These are phyloP conservation scores for Sycophila texana DNA, from an alignment of 2,888 invertebrate genomes.

Conservation along the genomic window DNA sequence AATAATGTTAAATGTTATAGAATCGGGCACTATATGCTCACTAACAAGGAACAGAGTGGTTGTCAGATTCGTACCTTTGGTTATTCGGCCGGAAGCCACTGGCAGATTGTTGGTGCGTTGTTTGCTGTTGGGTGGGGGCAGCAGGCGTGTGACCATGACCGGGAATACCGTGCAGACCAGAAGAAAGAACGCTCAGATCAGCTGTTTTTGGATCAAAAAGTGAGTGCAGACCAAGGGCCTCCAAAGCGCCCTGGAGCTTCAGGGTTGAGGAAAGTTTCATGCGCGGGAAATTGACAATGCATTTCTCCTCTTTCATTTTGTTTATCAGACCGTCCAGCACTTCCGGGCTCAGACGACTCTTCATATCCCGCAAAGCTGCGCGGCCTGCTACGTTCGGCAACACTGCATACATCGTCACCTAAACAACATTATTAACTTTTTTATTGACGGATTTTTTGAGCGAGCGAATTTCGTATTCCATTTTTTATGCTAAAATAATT, in stretches of 20 bases:
- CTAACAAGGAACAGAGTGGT: too few species aligned
- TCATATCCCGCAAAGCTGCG: slow-evolving; percentile 76
- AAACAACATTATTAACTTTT: slow-evolving; percentile 20
- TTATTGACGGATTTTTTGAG: too few species aligned
- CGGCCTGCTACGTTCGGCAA: slow-evolving; percentile 79
- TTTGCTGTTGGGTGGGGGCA: not conserved
- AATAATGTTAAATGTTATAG: too few species aligned
- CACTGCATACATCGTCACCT: slow-evolving; percentile 80
- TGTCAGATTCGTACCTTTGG: too few species aligned
- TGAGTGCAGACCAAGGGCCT: slow-evolving; percentile 79
- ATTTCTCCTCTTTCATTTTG: slow-evolving; percentile 75
- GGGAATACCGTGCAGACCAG: slow-evolving; percentile 1
- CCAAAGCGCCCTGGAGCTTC: slow-evolving; percentile 78
- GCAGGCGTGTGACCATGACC: not conserved
- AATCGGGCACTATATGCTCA: too few species aligned
- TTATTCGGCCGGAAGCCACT: too few species aligned
- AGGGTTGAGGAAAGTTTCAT: slow-evolving; percentile 82
- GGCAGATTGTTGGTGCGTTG: too few species aligned
- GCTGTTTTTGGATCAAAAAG: slow-evolving; percentile 81
- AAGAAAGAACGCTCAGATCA: slow-evolving; percentile 82
- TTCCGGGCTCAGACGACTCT: slow-evolving; percentile 76
- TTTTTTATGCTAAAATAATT: not conserved
- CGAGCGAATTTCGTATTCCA: not conserved
- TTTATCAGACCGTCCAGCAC: slow-evolving; percentile 77
- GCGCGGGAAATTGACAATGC: slow-evolving; percentile 82